Percentiles rank a stretch among this genome's conserved stretches.
These are phyloP conservation scores for Cryptocephalus moraei DNA, from an alignment of 2,888 invertebrate genomes.

Conservation along the genomic window DNA sequence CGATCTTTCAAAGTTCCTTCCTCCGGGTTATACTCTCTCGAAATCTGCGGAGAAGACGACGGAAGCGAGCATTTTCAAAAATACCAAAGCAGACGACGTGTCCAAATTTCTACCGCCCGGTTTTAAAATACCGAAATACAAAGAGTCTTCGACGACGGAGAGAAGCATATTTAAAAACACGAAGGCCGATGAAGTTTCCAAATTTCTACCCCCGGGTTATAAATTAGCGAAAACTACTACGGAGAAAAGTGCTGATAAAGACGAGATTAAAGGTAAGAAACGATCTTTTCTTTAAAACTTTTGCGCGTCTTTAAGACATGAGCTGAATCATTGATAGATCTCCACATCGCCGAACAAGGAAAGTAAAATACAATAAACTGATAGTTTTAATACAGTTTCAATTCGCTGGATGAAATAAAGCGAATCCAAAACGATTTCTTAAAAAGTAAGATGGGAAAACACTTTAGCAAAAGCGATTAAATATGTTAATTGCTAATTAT, in stretches of 20 bases:
- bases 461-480: too few relatives aligned
- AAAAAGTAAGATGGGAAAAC: too few relatives aligned
- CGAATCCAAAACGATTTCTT: too few relatives aligned
- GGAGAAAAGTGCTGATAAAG: conserved; percentile 9
- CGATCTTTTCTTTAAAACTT: too few relatives aligned
- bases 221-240: conserved; percentile 33
- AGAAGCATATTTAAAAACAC: conserved; percentile 35
- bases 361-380: too few relatives aligned
- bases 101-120: conserved; percentile 34
- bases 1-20: conserved; percentile 34
- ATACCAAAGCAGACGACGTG: conserved; percentile 35
- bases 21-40: conserved; percentile 40
- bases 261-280: not conserved
- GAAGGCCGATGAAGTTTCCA: conserved; percentile 46
- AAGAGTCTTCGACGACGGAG: not conserved
- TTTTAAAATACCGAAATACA: conserved; percentile 11
- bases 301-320: too few relatives aligned
- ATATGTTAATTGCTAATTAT: too few relatives aligned
- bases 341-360: too few relatives aligned
- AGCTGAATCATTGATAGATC: too few relatives aligned
- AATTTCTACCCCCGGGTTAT: conserved; percentile 56
- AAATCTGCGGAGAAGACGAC: conserved; percentile 12
- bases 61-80: conserved; percentile 18
- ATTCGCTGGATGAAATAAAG: too few relatives aligned
- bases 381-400: too few relatives aligned